Evolutionary conservation across 2,888 invertebrate species (phyloP).

Genomic region (Campoplex capitator): DNA sequence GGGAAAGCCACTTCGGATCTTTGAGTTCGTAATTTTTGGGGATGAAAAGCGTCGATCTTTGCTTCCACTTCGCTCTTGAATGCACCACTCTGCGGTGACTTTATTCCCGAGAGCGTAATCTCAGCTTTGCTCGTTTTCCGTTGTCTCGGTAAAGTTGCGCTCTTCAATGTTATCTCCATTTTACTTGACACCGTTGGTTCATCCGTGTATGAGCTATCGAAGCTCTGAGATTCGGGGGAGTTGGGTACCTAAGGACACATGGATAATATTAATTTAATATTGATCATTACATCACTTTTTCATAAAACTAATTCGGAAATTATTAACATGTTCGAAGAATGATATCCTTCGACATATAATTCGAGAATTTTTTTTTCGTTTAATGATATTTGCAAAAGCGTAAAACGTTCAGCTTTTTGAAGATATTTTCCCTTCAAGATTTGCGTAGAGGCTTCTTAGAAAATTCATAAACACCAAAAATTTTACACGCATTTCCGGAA

Average conservation of each 20-base stretch:
- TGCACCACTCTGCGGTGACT: slow-evolving; percentile 74
- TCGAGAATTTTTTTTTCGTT: too few relatives aligned
- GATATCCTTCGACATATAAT: too few relatives aligned
- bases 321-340: too few relatives aligned
- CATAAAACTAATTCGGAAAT: too few relatives aligned
- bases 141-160: slow-evolving; percentile 88
- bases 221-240: slow-evolving; percentile 70
- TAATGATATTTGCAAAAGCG: too few relatives aligned
- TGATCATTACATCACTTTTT: too few relatives aligned
- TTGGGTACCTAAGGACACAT: slow-evolving; percentile 68
- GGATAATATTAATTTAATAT: too few relatives aligned
- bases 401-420: too few relatives aligned
- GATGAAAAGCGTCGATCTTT: slow-evolving; percentile 80
- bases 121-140: slow-evolving; percentile 89
- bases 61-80: slow-evolving; percentile 82
- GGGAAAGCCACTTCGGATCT: slow-evolving; percentile 87
- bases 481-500: too few relatives aligned
- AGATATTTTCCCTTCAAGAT: too few relatives aligned
- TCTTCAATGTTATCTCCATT: slow-evolving; percentile 89
- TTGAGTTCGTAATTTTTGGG: slow-evolving; percentile 85
- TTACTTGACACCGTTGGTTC: slow-evolving; percentile 86
- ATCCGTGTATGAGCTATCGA: slow-evolving; percentile 71
- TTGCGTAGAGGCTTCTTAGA: too few relatives aligned
- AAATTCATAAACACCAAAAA: too few relatives aligned
- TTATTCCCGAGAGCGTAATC: slow-evolving; percentile 86